Evolutionary conservation across 2,888 invertebrate species (phyloP), one percentile per base, ranked within the genome.

Genomic region (Anoncus sp.): DNA sequence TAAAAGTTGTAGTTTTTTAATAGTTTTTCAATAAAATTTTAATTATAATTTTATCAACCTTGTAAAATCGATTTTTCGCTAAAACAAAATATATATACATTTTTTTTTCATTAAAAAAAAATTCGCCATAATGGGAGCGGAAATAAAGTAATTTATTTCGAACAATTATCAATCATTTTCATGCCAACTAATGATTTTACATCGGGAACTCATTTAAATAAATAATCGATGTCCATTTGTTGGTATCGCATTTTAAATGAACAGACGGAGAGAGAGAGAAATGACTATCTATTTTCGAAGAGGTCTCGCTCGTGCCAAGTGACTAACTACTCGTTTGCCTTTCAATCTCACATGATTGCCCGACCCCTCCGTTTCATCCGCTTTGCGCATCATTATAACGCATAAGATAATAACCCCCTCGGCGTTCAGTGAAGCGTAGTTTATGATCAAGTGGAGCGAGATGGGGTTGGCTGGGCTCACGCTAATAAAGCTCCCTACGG

Each of bases 401-500:
- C 86, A 87, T 87, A 87, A 89, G 89, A 89, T 89, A 89, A 89
- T 89, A 88, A 89, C 86, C 85, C 87, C 88, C 89, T 89, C 88
- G 85, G 86, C 85, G 89, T 85, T 90, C 89, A 90, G 82, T 85
- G 87, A 89, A 86, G 88, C 90, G 87, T 89, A 82, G 85, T 85
- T 83, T 82, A 85, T 83, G 85, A 88, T 89, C 87, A 89, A 88
- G 88, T 86, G 86, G 85, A 89, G 88, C 87, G 86, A 87, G 87
- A 71, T 86, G 86, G 87, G 87, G 85, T 88, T 85, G 85, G n/a
- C 86, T 82, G 85, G 85, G 85, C 88, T 85, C 89, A 85, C 85
- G 86, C 89, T 90, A 90, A 90, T 90, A 90, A 90, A 90, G 88
- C 89, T 86, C 83, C 84, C 85, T 85, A 85, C 86, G 88, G 88